Evolutionary conservation across 2,888 invertebrate species (phyloP).

Genomic region (Drosophila kambysellisi): DNA sequence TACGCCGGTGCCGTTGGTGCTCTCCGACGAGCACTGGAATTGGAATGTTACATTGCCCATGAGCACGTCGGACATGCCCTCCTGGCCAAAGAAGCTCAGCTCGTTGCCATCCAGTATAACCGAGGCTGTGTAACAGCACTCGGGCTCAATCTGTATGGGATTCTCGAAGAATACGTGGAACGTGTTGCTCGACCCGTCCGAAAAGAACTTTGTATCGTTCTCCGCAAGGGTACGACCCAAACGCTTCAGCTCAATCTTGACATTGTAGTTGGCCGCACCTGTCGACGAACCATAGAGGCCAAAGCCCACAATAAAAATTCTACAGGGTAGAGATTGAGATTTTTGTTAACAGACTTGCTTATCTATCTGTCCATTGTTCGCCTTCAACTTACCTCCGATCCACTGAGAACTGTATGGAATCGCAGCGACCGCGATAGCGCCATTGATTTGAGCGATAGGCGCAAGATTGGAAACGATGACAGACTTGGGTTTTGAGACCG

Average conservation of each 20-base stretch:
- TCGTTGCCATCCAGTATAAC: conserved; percentile 97
- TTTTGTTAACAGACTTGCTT: background rate
- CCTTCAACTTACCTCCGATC: conserved; percentile 88
- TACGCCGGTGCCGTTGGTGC: conserved; percentile 98
- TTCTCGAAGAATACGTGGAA: conserved; percentile 94
- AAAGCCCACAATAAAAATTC: conserved; percentile 98
- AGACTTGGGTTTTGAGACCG: conserved; percentile 96
- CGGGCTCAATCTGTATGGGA: conserved; percentile 95
- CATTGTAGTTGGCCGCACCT: conserved; percentile 97
- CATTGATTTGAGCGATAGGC: conserved; percentile 98
- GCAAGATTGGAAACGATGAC: conserved; percentile 98
- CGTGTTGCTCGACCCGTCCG: conserved; percentile 98
- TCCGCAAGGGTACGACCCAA: conserved; percentile 95
- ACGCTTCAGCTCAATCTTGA: conserved; percentile 96
- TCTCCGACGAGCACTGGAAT: conserved; percentile 98
- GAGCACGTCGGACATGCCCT: conserved; percentile 97
- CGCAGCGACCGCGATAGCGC: conserved; percentile 98
- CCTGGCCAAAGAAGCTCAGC: conserved; percentile 98
- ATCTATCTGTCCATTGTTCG: background rate
- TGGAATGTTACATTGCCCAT: conserved; percentile 97
- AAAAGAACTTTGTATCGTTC: conserved; percentile 97
- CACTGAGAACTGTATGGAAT: conserved; percentile 98
- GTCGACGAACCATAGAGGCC: conserved; percentile 98
- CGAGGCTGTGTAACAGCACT: conserved; percentile 97
- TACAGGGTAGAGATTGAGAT: conserved; percentile 18